Evolutionary conservation across 2,888 invertebrate genomes (phyloP), one percentile per base, ranked within the genome.

Genomic region (Stictocephala bisonia): DNA sequence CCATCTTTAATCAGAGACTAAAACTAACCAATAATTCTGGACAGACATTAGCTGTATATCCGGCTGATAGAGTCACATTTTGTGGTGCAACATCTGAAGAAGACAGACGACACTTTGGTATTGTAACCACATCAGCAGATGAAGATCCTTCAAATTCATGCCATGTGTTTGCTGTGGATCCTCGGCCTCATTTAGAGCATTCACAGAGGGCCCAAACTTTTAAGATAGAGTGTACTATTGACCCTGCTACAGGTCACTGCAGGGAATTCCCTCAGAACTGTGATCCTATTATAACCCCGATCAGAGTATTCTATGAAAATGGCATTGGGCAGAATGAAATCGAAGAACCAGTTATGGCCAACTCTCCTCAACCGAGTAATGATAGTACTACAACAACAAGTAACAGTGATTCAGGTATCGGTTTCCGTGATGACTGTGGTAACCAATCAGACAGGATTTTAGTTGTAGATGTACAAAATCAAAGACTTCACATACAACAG

Each of bases 351-450:
- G 71, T 80, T 13, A 84, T 89, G 0, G 91, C 92, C 0, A 91
- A 92, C 80, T 95, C 95, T 0, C 94, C 95, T 0, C 94, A 94
- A 79, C 94, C 94, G 0, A 94, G 94, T 82, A 90, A 92, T 75
- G 93, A 93, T 80, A 88, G 92, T 7, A 92, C 92, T 0, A 91
- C 91, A 0, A 93, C 94, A 20, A 96, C 95, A 0, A 96, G 95
- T 79, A 97, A 96, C 83, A 96, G 96, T 72, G 97, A 97, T 83
- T 97, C 96, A 1, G 97, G 97, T 0, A 96, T 97, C 75, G 97
- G 97, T 0, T 96, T 96, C 80, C 90, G 95, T 77, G 96, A 96
- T 80, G 95, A 96, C 80, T 92, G 92, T 80, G 90, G 92, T 9
- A 93, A 93, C 80, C 90, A 94, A 67, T 93, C 93, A 0, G 94